phyloP scores from a whole-genome alignment of 2,797 vertebrate species.

The Babyrousa celebensis region DNA sequence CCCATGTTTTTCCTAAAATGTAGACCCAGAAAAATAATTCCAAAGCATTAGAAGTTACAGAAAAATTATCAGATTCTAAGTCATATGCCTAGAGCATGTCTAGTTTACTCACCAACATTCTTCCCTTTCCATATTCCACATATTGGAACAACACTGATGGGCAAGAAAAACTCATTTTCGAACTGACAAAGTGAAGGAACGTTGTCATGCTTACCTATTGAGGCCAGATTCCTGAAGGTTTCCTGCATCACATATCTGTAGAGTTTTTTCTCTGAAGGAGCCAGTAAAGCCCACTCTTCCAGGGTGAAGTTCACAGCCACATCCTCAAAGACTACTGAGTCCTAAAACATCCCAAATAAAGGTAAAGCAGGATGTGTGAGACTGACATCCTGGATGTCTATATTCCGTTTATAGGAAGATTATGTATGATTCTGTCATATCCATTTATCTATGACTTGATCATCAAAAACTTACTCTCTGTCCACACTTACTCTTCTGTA shows the following conservation, averaged over 20 bases:
- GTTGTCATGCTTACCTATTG: background rate
- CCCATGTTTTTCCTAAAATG: constrained; percentile 10
- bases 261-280: constrained; percentile 56
- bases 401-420: background rate
- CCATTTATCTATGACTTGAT: background rate
- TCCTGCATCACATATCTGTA: constrained; percentile 67
- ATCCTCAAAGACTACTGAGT: constrained; percentile 29
- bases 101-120: background rate
- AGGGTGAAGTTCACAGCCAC: constrained; percentile 59
- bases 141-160: background rate
- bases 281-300: constrained; percentile 70
- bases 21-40: background rate
- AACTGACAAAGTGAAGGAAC: background rate
- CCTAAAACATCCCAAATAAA: background rate
- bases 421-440: background rate
- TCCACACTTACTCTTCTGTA: background rate
- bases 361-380: background rate
- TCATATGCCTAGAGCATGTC: too few species aligned
- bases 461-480: background rate
- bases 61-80: background rate
- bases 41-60: background rate
- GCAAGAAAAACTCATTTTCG: background rate
- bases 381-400: background rate
- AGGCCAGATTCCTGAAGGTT: constrained; percentile 56
- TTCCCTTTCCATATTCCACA: background rate